Percentiles rank a stretch among this genome's conserved stretches.
Evolutionary conservation across 2,888 invertebrate species (phyloP).

Genomic region (Melanchra persicariae): DNA sequence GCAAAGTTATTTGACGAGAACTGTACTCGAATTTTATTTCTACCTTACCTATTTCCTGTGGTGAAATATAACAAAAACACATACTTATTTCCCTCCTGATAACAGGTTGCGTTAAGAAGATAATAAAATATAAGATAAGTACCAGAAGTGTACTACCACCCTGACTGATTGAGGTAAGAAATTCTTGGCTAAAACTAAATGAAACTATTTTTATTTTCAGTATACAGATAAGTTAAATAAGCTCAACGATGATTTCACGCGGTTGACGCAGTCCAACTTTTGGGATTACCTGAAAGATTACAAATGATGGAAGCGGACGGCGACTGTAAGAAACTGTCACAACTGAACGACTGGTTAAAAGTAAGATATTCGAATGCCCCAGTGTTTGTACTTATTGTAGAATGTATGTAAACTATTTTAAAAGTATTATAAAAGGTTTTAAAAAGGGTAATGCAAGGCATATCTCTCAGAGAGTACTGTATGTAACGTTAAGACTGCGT

Average conservation of each 20-base stretch:
- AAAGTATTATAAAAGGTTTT: slow-evolving; percentile 53
- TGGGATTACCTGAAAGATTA: slow-evolving; percentile 69
- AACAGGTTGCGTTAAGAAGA: too few species aligned
- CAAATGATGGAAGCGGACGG: slow-evolving; percentile 59
- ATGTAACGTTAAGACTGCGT: slow-evolving; percentile 65
- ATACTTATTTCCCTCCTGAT: too few species aligned
- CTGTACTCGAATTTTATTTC: too few species aligned
- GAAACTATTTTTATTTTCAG: slow-evolving; percentile 75
- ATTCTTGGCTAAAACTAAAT: not conserved
- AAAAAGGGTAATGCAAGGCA: slow-evolving; percentile 52
- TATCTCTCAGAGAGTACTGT: slow-evolving; percentile 56
- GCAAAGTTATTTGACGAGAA: too few species aligned
- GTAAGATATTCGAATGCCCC: slow-evolving; percentile 37
- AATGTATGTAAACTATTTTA: slow-evolving; percentile 28
- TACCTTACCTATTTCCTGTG: too few species aligned
- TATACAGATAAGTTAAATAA: slow-evolving; percentile 83
- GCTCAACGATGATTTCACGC: slow-evolving; percentile 83
- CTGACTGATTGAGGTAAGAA: too few species aligned
- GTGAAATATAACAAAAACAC: too few species aligned
- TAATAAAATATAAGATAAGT: slow-evolving; percentile 9
- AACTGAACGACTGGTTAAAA: slow-evolving; percentile 30
- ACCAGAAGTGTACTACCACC: not conserved
- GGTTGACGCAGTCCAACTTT: slow-evolving; percentile 79
- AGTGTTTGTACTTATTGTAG: slow-evolving; percentile 55
- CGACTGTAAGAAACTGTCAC: slow-evolving; percentile 17